These are phyloP conservation scores for Allolobophora icterica DNA, from an alignment of 2,888 invertebrate genomes.

Conservation along the genomic window DNA sequence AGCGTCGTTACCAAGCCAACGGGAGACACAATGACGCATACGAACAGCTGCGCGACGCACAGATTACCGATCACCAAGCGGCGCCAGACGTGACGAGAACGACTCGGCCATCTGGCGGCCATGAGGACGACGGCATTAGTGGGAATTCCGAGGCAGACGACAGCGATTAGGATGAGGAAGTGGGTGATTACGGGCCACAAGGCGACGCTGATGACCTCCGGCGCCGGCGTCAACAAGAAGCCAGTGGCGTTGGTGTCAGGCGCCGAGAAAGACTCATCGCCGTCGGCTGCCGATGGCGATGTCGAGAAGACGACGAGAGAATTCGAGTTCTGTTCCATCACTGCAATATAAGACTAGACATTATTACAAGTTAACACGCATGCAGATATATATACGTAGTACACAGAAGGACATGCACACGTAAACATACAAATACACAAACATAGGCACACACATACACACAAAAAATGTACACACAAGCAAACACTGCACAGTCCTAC, in stretches of 20 bases:
- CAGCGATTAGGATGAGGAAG: conserved; percentile 23
- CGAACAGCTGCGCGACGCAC: conserved; percentile 26
- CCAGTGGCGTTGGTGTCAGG: neutral
- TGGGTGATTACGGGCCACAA: neutral
- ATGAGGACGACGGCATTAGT: neutral
- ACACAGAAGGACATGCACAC: neutral
- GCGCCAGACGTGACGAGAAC: neutral
- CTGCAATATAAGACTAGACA: neutral
- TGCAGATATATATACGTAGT: neutral
- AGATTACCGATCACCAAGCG: conserved; percentile 25
- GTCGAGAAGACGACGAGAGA: neutral
- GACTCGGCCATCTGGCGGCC: conserved; percentile 21
- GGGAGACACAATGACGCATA: conserved; percentile 22
- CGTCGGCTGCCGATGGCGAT: neutral
- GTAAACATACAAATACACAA: neutral
- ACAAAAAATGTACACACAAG: too few species aligned
- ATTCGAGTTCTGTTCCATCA: neutral
- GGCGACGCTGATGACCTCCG: neutral
- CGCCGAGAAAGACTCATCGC: neutral
- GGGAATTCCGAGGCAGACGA: neutral
- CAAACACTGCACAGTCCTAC: neutral
- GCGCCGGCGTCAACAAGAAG: neutral
- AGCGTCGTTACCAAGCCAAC: neutral
- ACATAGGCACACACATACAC: neutral
- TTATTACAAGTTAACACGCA: neutral